Percentiles rank a stretch among this genome's conserved stretches.
These are phyloP conservation scores for Notocelia uddmanniana DNA, from an alignment of 2,888 invertebrate genomes.

Conservation along the genomic window DNA sequence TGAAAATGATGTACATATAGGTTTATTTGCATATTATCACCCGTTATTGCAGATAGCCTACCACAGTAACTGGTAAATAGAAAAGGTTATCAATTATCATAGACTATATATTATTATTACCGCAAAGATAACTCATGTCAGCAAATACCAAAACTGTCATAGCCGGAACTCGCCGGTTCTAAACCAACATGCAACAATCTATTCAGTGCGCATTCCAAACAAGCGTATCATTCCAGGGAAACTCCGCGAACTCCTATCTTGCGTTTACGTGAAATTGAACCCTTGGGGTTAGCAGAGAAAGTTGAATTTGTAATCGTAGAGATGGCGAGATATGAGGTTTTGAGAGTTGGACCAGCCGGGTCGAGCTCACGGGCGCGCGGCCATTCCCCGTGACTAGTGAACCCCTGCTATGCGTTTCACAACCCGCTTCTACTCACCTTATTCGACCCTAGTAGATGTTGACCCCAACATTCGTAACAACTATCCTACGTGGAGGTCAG, in stretches of 20 bases:
- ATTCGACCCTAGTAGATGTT: background rate
- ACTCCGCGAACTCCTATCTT: background rate
- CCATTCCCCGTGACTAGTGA: constrained; percentile 50
- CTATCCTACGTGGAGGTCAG: background rate
- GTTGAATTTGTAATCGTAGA: constrained; percentile 1
- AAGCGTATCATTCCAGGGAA: constrained; percentile 31
- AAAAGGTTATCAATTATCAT: background rate
- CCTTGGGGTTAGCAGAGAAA: background rate
- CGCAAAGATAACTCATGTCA: constrained; percentile 27
- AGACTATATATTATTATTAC: constrained; percentile 3
- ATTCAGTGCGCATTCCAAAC: constrained; percentile 32
- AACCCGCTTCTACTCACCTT: background rate
- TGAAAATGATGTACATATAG: background rate
- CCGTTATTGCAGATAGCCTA: background rate
- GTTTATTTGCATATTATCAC: background rate
- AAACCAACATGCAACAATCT: constrained; percentile 31
- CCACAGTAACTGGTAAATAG: background rate
- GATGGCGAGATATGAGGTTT: constrained; percentile 19
- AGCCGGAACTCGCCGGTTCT: constrained; percentile 24
- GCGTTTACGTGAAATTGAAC: background rate
- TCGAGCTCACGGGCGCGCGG: constrained; percentile 47
- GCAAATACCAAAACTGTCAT: constrained; percentile 23
- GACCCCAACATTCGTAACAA: background rate
- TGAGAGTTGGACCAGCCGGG: constrained; percentile 12
- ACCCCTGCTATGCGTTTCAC: constrained; percentile 41